Evolutionary conservation across 1,140 invertebrate species (phyloP).

Genomic region (Drosophila subpulchrella): DNA sequence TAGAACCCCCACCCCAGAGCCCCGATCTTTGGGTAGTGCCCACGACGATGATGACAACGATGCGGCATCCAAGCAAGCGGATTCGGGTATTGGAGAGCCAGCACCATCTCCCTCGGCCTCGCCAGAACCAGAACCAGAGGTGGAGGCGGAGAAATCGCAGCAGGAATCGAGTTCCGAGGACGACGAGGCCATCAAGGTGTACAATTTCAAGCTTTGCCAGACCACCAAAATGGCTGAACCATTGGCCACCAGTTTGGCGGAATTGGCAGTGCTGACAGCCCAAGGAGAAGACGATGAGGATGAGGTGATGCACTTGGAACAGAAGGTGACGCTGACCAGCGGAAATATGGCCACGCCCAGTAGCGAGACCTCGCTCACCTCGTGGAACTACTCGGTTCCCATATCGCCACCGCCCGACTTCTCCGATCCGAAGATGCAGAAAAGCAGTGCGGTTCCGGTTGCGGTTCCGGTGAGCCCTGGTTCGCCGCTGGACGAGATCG

Average conservation of each 20-base stretch:
- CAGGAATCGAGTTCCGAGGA: conserved; percentile 82
- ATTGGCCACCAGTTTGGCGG: conserved; percentile 54
- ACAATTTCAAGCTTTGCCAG: conserved; percentile 81
- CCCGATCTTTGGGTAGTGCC: conserved; percentile 67
- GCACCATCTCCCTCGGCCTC: conserved; percentile 65
- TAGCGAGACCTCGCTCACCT: conserved; percentile 63
- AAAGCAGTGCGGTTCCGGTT: neutral
- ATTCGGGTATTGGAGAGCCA: conserved; percentile 78
- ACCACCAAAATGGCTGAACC: conserved; percentile 51
- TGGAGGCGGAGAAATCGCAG: conserved; percentile 48
- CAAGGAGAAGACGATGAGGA: conserved; percentile 12
- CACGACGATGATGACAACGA: conserved; percentile 65
- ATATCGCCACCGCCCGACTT: conserved; percentile 82
- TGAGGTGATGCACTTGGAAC: neutral
- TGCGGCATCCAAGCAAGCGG: conserved; percentile 73
- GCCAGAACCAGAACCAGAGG: conserved; percentile 59
- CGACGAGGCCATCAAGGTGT: conserved; percentile 81
- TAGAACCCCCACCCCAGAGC: conserved; percentile 78
- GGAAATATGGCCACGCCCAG: conserved; percentile 37
- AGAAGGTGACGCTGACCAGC: conserved; percentile 1
- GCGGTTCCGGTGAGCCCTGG: conserved; percentile 17
- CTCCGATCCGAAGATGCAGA: conserved; percentile 52
- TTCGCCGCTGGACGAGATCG: conserved; percentile 72
- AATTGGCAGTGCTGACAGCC: conserved; percentile 44
- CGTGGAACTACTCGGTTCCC: conserved; percentile 78